Base-by-base conservation (phyloP, 2,888 invertebrate species). In the Torymus texanus region DNA sequence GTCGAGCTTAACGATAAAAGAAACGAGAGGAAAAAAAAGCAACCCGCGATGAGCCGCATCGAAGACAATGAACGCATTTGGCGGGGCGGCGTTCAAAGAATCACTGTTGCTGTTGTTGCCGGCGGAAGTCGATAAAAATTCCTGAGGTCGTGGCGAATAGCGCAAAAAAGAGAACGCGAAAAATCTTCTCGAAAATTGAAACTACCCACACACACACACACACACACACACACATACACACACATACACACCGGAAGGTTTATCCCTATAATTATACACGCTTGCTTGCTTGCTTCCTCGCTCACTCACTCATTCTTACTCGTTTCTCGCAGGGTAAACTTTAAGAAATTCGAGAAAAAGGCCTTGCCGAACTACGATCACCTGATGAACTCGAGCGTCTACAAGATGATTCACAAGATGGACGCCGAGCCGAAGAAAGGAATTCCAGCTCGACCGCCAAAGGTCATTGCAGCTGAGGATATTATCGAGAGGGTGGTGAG, bases 281-380 rank as follows among this genome's bases (percentile, higher is more conserved):
- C n/a, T n/a, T n/a, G 41, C 41, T 41, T 8, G 41, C 41, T 21
- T 2, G 21, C 21, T 21, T 2, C 1, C 21, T 21, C 21, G 29
- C 29, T 29, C 29, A 29, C 8, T 29, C 5, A 8, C 1, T 8
- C 41, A 8, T 8, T 41, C 8, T 41, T 8, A 8, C 41, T 75
- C 56, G n/a, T 5, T 51, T 50, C 24, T 58, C 65, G 10, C 91
- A 97, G 97, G 88, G 95, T 97, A 78, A 97, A 97, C 92, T 97
- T 97, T 90, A 94, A 96, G 92, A 97, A 97, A 90, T 97, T 95
- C 91, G 95, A 96, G 88, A 96, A 96, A 86, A 88, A 85, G 53
- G 94, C 95, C 50, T 94, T 95, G 81, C 94, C 94, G 70, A 93
- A 93, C 81, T 92, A 95, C 86, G 94, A 94, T 84, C 94, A 95